Evolutionary conservation across 1,140 invertebrate genomes (phyloP), one percentile per base, ranked within the genome.

Genomic region (Plutomurus gul): DNA sequence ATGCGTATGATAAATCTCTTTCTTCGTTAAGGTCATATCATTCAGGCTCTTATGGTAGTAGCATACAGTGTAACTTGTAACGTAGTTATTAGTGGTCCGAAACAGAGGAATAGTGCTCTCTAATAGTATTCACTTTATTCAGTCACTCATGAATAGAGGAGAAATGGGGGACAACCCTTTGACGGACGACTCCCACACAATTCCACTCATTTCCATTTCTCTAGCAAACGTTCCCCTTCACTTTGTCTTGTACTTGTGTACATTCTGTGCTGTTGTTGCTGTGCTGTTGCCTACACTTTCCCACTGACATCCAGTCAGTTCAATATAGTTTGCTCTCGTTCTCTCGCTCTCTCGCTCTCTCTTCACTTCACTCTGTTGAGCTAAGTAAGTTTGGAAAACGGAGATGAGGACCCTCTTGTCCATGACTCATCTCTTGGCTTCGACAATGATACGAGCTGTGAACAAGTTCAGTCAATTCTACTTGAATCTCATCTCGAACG

Each of bases 161-260:
- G 27, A 65, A 65, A 33, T 65, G 56, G 56, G 56, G 56, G 56
- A 65, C 56, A 65, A 65, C 56, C 56, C 56, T 65, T 65, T 65
- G 56, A 65, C 25, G 56, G 27, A 65, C 56, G 25, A 65, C 56
- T 65, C 56, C 56, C 56, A 65, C 56, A 65, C 56, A 65, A 65
- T 65, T 56, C 22, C 51, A 56, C 51, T 56, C 51, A 56, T 56
- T 65, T 65, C 56, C 56, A 65, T 65, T 65, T 65, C 56, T 65
- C 25, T n/a, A 65, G 25, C 56, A 65, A 65, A 65, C 30, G 25
- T 65, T 65, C 56, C 56, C 56, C 56, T 65, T 56, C 51, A 56
- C 25, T 25, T 65, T 65, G 25, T 65, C 56, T 65, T 65, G 27
- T 7, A 16, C 56, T 47, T 27, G 27, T 30, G 36, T 65, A 65